Percentiles rank a stretch among this genome's conserved stretches.
phyloP scores from a whole-genome alignment of 1,140 invertebrate genomes.

The Diachasmimorpha longicaudata region DNA sequence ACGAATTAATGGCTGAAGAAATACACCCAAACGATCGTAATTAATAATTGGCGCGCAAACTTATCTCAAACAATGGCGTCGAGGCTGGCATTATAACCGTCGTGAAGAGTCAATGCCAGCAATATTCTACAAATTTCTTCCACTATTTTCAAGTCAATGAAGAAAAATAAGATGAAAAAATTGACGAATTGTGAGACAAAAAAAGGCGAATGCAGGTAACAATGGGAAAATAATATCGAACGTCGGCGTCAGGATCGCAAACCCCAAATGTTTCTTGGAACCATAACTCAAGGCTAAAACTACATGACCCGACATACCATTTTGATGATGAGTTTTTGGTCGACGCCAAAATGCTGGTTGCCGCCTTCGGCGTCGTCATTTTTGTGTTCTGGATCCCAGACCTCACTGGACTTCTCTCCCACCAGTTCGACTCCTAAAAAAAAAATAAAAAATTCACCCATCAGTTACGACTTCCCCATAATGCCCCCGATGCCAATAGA shows the following conservation, averaged over 20 bases:
- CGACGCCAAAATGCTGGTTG: slow-evolving; percentile 56
- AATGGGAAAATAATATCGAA: too few species aligned
- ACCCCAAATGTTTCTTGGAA: not conserved
- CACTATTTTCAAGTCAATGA: too few species aligned
- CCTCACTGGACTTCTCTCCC: slow-evolving; percentile 49
- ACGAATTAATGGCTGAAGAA: not conserved
- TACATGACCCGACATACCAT: slow-evolving; percentile 44
- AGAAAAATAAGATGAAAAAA: too few species aligned
- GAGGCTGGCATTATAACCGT: not conserved
- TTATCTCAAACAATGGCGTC: not conserved
- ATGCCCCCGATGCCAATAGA: too few species aligned
- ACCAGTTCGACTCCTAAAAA: slow-evolving; percentile 55
- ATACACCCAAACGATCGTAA: not conserved
- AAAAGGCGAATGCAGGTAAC: too few species aligned
- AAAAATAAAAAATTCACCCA: slow-evolving; percentile 14
- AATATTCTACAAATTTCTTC: too few species aligned
- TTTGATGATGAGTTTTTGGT: slow-evolving; percentile 61
- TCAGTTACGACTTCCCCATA: too few species aligned
- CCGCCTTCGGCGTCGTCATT: slow-evolving; percentile 53
- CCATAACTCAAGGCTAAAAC: too few species aligned
- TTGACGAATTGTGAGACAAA: too few species aligned
- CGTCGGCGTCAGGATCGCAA: too few species aligned
- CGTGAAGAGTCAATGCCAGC: too few species aligned
- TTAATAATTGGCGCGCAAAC: slow-evolving; percentile 29
- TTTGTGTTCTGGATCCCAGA: slow-evolving; percentile 60